Base-by-base conservation (phyloP, 1,140 invertebrate species). In the Lepidurus apus region DNA sequence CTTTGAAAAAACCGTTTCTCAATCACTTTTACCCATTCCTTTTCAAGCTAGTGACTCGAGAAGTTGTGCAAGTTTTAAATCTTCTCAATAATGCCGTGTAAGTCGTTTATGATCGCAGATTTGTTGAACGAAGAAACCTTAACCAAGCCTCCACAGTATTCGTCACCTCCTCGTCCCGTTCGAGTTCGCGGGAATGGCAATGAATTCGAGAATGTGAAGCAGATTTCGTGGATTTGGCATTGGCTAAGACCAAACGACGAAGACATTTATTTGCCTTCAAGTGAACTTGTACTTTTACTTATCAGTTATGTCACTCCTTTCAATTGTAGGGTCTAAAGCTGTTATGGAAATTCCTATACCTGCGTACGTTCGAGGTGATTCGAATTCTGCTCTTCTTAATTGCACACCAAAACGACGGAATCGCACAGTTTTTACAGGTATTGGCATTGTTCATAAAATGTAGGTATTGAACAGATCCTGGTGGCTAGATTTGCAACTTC, bases 391-490 rank as follows among this genome's bases (percentile, higher is more conserved):
- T 17, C 17, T 17, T 65, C 13, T 65, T 13, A 65, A 65, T 17
- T 65, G 53, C 13, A 65, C 53, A 7, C 53, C 53, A 1, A 65
- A 65, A 65, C 53, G 53, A 13, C 53, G 53, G 17, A 65, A 65
- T 17, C 53, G 53, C 13, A 65, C 53, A 65, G 53, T 65, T 21
- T 65, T 65, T 65, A 65, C 53, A 65, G 53, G 53, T 65, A 65
- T 17, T 34, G 34, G 34, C 34, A 4, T 34, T 34, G 34, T 34
- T 34, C 2, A 34, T 34, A 34, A 34, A 34, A 34, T 34, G 3
- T 34, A 4, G 34, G 34, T 34, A 34, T 34, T 34, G 34, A 34
- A 3, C 45, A 6, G 45, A 10, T 65, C 21, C 21, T 65, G 53
- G 13, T 17, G 53, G 17, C 10, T 65, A 65, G 53, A 65, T 65